Percentiles rank a stretch among this genome's conserved stretches.
Evolutionary conservation across 2,113 vertebrate species (phyloP).

Genomic region (Noctilio leporinus): DNA sequence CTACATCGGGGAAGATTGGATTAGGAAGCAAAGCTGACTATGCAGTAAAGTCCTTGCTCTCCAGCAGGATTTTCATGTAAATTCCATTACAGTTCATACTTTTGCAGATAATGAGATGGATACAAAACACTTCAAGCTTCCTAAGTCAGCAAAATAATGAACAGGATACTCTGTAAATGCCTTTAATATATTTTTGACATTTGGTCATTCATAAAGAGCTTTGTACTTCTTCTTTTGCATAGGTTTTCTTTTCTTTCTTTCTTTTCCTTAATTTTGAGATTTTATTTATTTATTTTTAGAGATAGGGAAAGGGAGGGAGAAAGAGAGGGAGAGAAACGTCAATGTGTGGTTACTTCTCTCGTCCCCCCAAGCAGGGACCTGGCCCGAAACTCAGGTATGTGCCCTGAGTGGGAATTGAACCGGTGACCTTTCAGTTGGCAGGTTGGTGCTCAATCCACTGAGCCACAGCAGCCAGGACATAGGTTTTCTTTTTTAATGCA

Average conservation of each 20-base stretch:
- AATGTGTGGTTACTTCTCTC: too few species aligned
- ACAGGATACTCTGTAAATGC: conserved; percentile 75
- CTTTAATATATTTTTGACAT: conserved; percentile 76
- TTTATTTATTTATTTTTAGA: too few species aligned
- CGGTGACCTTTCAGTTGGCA: too few species aligned
- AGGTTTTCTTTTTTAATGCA: conserved; percentile 51
- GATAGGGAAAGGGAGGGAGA: too few species aligned
- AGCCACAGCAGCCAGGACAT: too few species aligned
- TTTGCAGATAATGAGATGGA: conserved; percentile 86
- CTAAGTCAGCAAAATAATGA: conserved; percentile 88
- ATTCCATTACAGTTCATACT: conserved; percentile 86
- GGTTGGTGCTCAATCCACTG: too few species aligned
- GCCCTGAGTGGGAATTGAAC: too few species aligned
- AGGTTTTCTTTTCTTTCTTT: conserved; percentile 40
- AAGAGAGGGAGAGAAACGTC: too few species aligned
- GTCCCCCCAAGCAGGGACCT: too few species aligned
- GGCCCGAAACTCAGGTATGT: too few species aligned
- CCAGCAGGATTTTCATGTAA: conserved; percentile 90
- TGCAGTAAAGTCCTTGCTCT: conserved; percentile 83
- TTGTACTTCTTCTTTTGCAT: conserved; percentile 65
- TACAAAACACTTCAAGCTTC: conserved; percentile 83
- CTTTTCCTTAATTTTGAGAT: too few species aligned
- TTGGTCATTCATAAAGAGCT: conserved; percentile 70
- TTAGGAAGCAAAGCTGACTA: conserved; percentile 87
- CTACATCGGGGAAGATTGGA: conserved; percentile 89